A percentile compares a stretch with the other conserved stretches of the same genome.
phyloP scores from a whole-genome alignment of 1,140 invertebrate genomes.

The Babylonia areolata region DNA sequence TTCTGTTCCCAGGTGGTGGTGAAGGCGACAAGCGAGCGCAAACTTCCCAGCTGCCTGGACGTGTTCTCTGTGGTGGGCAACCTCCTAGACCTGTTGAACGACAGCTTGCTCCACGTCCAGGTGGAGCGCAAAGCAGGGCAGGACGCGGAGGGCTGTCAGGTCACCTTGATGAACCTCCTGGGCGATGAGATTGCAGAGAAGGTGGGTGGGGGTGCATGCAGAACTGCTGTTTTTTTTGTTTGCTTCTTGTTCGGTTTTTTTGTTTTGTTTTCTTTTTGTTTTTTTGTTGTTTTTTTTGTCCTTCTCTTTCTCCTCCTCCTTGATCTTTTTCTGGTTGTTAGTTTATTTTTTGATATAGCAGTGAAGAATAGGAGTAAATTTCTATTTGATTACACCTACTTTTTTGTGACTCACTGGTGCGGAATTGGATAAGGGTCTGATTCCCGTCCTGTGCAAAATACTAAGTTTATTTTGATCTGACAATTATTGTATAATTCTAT shows the following conservation, averaged over 20 bases:
- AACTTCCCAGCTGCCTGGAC: conserved; percentile 9
- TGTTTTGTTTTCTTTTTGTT: neutral
- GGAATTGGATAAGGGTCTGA: no score
- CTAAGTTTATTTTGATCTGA: no score
- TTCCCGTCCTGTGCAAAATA: no score
- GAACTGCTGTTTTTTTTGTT: no score
- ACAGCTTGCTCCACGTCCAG: conserved; percentile 11
- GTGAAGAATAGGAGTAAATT: no score
- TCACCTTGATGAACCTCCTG: conserved; percentile 28
- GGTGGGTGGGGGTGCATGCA: conserved; percentile 34
- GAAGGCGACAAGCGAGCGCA: conserved; percentile 3
- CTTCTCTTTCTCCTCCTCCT: no score
- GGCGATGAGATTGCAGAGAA: conserved; percentile 43
- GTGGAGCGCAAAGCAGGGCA: neutral
- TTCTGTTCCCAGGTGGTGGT: conserved; percentile 7
- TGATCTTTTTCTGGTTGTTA: no score
- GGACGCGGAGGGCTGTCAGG: neutral
- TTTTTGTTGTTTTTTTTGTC: neutral
- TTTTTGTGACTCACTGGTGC: no score
- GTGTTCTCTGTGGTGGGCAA: conserved; percentile 12
- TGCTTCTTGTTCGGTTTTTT: neutral
- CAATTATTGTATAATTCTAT: no score
- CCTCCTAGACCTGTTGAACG: conserved; percentile 25
- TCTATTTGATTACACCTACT: no score
- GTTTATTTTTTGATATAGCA: no score